These are phyloP conservation scores for Maniola jurtina DNA, from an alignment of 1,140 invertebrate genomes.

Conservation along the genomic window DNA sequence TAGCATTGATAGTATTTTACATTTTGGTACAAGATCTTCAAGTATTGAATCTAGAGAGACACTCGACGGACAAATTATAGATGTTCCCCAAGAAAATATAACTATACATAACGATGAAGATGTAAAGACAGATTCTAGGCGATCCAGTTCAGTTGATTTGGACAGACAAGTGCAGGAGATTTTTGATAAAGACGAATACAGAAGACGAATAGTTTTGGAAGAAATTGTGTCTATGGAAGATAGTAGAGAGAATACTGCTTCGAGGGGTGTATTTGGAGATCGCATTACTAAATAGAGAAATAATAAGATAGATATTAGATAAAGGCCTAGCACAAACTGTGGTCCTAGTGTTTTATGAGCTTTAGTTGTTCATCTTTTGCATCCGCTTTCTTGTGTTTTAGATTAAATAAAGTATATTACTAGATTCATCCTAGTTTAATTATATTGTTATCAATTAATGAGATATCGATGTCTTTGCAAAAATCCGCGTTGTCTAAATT, in stretches of 20 bases:
- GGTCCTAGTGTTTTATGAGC: neutral
- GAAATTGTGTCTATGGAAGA: slow-evolving; percentile 26
- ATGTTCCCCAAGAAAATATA: slow-evolving; percentile 54
- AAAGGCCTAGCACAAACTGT: neutral
- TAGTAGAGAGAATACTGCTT: slow-evolving; percentile 39
- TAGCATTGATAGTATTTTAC: slow-evolving; percentile 31
- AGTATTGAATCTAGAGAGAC: slow-evolving; percentile 50
- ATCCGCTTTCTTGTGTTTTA: no score
- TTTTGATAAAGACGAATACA: slow-evolving; percentile 52
- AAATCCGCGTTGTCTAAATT: no score
- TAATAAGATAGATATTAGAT: neutral
- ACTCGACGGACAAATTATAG: slow-evolving; percentile 55
- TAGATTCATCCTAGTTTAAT: no score
- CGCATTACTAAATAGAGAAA: slow-evolving; percentile 4
- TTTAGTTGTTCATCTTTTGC: no score
- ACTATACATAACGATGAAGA: slow-evolving; percentile 49
- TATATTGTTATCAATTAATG: no score
- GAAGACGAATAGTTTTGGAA: slow-evolving; percentile 28
- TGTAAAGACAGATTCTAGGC: slow-evolving; percentile 46
- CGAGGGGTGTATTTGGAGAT: slow-evolving; percentile 52
- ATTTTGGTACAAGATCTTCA: slow-evolving; percentile 38
- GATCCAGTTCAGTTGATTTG: slow-evolving; percentile 65
- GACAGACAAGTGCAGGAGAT: slow-evolving; percentile 68
- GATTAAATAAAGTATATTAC: no score
- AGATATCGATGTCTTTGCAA: no score